Percentiles rank a stretch among this genome's conserved stretches.
phyloP scores from a whole-genome alignment of 1,140 invertebrate genomes.

The Cardiocondyla obscurior region DNA sequence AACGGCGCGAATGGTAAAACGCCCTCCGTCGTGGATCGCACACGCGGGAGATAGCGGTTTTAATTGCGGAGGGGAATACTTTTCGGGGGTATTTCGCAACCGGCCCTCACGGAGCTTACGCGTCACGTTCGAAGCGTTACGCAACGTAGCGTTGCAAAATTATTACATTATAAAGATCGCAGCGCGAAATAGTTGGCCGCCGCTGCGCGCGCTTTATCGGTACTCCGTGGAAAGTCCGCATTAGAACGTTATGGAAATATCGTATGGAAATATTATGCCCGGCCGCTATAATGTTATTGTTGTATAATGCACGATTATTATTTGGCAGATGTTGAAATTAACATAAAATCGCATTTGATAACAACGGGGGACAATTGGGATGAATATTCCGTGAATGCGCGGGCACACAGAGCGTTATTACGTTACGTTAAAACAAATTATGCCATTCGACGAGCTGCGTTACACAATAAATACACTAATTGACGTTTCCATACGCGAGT shows the following conservation, averaged over 20 bases:
- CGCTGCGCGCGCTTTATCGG: background rate
- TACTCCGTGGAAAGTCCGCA: background rate
- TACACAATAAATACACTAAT: background rate
- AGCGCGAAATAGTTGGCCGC: constrained; percentile 11
- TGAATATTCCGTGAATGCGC: constrained; percentile 17
- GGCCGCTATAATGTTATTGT: background rate
- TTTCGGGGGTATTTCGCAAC: constrained; percentile 25
- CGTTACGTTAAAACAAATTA: constrained; percentile 8
- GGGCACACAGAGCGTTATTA: constrained; percentile 1
- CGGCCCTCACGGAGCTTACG: background rate
- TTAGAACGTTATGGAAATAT: constrained; percentile 31
- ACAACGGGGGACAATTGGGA: constrained; percentile 8
- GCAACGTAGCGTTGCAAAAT: constrained; percentile 23
- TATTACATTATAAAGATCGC: constrained; percentile 47
- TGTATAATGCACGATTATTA: constrained; percentile 18
- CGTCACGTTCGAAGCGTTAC: background rate
- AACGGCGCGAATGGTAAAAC: constrained; percentile 24
- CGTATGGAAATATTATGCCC: constrained; percentile 27
- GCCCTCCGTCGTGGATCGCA: constrained; percentile 25
- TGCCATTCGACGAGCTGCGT: background rate
- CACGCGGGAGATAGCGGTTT: constrained; percentile 17
- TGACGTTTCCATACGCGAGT: background rate
- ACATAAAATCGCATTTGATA: constrained; percentile 26
- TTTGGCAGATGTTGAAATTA: constrained; percentile 35
- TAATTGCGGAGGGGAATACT: constrained; percentile 45